Percentiles rank a stretch among this genome's conserved stretches.
These are phyloP conservation scores for Tragelaphus imberbis DNA, from an alignment of 2,113 vertebrate genomes.

Conservation along the genomic window DNA sequence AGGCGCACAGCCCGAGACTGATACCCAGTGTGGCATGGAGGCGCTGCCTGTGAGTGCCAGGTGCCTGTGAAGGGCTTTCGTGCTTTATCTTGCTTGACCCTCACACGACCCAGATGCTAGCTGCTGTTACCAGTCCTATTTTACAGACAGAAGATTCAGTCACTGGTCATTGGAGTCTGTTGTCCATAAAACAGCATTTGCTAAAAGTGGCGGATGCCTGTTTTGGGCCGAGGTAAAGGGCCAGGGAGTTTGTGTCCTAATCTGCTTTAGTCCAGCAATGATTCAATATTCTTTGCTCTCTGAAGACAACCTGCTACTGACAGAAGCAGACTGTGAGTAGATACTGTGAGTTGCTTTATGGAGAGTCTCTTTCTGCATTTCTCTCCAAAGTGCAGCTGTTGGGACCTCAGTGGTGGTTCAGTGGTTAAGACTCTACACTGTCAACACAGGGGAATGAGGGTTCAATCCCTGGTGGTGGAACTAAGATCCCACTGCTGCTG, in stretches of 20 bases:
- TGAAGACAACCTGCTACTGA: background rate
- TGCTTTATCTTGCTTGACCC: background rate
- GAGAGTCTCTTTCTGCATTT: background rate
- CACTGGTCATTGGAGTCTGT: background rate
- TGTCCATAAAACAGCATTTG: background rate
- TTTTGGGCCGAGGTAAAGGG: background rate
- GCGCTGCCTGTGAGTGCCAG: background rate
- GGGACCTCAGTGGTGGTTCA: background rate
- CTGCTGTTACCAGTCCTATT: background rate
- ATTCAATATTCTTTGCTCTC: background rate
- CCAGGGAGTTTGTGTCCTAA: background rate
- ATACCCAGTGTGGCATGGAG: accelerated
- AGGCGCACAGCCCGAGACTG: background rate
- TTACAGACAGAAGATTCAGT: background rate
- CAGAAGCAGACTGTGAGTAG: background rate
- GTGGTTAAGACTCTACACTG: background rate
- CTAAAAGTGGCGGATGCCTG: background rate
- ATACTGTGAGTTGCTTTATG: background rate
- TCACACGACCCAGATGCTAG: accelerated
- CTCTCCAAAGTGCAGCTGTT: background rate
- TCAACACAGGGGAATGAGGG: background rate
- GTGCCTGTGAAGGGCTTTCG: background rate
- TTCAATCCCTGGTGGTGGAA: background rate
- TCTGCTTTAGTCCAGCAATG: background rate
- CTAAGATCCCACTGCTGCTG: background rate